Conservation (phyloP, 2,797 vertebrate genomes). For the Fistularia tabacaria region DNA sequence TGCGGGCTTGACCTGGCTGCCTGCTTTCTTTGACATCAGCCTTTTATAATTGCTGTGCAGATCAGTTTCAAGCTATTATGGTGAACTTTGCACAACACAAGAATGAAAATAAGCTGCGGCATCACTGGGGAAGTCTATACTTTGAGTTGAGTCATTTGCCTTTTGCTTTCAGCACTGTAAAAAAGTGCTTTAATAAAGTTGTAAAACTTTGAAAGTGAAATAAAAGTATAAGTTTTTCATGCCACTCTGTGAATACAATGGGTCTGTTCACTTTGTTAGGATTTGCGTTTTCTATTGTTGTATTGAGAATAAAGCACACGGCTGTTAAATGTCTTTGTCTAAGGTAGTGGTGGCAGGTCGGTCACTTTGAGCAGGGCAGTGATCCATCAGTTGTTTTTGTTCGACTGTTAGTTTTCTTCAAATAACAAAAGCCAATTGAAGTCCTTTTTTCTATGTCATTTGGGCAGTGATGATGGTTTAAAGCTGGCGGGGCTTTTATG, state of each 20-base stretch:
- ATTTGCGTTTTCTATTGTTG: not conserved
- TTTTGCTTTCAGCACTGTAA: too few species aligned
- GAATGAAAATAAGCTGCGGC: not conserved
- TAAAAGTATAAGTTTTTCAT: too few species aligned
- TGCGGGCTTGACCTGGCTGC: slow-evolving; percentile 11
- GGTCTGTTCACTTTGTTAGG: too few species aligned
- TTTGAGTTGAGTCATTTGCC: too few species aligned
- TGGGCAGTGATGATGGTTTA: too few species aligned
- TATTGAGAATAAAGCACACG: slow-evolving; percentile 19
- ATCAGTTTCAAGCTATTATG: slow-evolving; percentile 25
- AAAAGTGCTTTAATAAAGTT: too few species aligned
- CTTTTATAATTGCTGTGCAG: slow-evolving; percentile 32
- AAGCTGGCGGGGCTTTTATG: too few species aligned
- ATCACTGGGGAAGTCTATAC: not conserved
- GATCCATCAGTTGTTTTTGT: not conserved
- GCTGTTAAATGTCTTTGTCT: slow-evolving; percentile 31
- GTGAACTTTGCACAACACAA: slow-evolving; percentile 4
- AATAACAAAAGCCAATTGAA: not conserved
- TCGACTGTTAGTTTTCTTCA: slow-evolving; percentile 41
- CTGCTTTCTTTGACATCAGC: slow-evolving; percentile 28
- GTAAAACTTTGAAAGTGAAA: too few species aligned
- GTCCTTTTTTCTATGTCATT: too few species aligned
- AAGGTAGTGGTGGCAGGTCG: slow-evolving; percentile 63
- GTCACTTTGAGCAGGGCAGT: slow-evolving; percentile 24
- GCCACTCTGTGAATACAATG: too few species aligned